Percentiles rank a stretch among this genome's conserved stretches.
Conservation (phyloP, 2,113 vertebrate species). For the Mugil cephalus region DNA sequence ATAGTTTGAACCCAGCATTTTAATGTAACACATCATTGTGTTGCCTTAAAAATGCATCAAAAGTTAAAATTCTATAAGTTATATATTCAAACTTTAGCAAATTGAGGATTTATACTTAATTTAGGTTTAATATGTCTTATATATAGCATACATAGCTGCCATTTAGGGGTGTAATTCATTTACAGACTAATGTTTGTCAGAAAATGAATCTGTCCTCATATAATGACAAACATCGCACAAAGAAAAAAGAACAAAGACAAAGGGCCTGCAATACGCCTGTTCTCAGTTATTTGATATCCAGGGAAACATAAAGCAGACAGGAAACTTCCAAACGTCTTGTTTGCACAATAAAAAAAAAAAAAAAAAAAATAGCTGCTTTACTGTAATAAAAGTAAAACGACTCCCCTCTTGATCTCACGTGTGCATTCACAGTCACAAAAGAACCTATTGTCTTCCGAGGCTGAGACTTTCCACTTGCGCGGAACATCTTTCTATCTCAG, state of each 20-base stretch:
- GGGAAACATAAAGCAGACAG: constrained; percentile 6
- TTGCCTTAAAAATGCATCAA: too few relatives aligned
- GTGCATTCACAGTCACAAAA: constrained; percentile 41
- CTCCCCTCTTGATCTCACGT: background rate
- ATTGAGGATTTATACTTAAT: background rate
- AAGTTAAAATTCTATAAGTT: too few relatives aligned
- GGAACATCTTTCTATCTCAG: constrained; percentile 48
- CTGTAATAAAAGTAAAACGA: constrained; percentile 4
- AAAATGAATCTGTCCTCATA: background rate
- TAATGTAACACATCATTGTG: background rate
- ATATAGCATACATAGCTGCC: background rate
- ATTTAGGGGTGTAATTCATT: background rate
- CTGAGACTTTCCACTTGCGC: constrained; percentile 51
- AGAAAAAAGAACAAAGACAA: background rate
- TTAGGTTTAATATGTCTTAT: background rate
- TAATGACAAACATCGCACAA: background rate
- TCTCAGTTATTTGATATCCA: constrained; percentile 5
- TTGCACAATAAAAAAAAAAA: constrained; percentile 26
- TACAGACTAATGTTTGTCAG: background rate
- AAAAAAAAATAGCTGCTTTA: constrained; percentile 8
- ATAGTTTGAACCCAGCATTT: background rate
- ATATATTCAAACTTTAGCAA: background rate
- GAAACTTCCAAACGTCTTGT: background rate
- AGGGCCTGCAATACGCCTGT: constrained; percentile 3
- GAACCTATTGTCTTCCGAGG: constrained; percentile 36